Evolutionary conservation across 2,113 vertebrate species (phyloP).

Genomic region (Cairina moschata): DNA sequence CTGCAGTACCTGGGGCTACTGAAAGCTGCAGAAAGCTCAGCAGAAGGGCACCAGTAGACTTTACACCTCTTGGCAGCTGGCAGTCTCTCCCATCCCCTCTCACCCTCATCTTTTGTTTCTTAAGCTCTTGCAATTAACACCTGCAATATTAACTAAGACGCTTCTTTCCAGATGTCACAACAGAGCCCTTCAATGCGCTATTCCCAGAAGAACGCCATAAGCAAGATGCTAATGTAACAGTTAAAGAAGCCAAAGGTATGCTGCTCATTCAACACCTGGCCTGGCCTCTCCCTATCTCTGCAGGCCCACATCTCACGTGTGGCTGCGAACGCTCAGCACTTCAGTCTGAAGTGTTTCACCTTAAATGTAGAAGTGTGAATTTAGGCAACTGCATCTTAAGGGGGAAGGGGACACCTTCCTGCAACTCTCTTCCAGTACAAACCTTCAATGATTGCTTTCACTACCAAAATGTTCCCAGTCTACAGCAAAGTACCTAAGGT

Average conservation of each 20-base stretch:
- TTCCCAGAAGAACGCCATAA: constrained; percentile 67
- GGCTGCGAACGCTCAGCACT: neutral
- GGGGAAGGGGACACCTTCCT: neutral
- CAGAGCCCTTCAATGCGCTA: constrained; percentile 63
- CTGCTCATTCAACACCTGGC: neutral
- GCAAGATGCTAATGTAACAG: constrained; percentile 71
- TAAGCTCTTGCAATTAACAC: neutral
- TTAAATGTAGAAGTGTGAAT: neutral
- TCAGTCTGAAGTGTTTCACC: neutral
- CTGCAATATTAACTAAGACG: neutral
- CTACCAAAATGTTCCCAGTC: neutral
- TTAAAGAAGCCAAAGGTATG: constrained; percentile 81
- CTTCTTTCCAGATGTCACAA: constrained; percentile 46
- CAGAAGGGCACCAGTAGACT: neutral
- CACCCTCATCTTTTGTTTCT: neutral
- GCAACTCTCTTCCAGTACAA: neutral
- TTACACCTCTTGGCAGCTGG: neutral
- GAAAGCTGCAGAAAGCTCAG: neutral
- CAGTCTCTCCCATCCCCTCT: neutral
- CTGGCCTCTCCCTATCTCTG: neutral
- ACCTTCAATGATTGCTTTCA: neutral
- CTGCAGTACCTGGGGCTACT: neutral
- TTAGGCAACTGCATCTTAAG: neutral
- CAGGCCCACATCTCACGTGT: neutral
- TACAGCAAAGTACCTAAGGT: neutral